phyloP scores from a whole-genome alignment of 2,888 invertebrate species.

The Lasioglossum villosulum region DNA sequence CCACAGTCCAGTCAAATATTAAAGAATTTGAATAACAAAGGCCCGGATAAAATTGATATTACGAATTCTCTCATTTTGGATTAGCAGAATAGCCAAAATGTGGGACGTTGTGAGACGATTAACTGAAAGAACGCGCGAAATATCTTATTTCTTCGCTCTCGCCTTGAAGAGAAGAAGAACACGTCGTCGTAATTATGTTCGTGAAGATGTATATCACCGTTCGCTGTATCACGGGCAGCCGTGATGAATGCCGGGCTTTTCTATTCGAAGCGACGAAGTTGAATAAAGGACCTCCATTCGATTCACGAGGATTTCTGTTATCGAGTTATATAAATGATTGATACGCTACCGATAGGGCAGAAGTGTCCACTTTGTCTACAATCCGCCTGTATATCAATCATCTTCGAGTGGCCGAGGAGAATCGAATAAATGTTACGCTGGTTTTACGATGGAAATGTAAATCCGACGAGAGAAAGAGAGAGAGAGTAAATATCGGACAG shows the following conservation, averaged over 20 bases:
- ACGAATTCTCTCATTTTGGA: not conserved
- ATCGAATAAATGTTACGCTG: conserved; percentile 25
- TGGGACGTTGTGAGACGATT: not conserved
- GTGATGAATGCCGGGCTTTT: conserved; percentile 12
- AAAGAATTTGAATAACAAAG: not conserved
- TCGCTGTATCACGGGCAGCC: not conserved
- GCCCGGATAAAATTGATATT: not conserved
- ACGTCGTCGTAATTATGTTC: not conserved
- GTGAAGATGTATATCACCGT: not conserved
- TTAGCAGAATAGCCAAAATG: not conserved
- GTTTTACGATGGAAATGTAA: not conserved
- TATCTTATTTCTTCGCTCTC: not conserved
- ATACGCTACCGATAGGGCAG: conserved; percentile 42
- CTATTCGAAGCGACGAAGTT: not conserved
- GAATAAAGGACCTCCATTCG: conserved; percentile 14
- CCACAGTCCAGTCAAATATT: not conserved
- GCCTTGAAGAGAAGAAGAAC: not conserved
- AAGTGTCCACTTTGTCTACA: conserved; percentile 45
- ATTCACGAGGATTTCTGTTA: conserved; percentile 20
- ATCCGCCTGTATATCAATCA: conserved; percentile 45
- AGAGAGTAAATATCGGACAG: not conserved
- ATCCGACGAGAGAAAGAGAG: conserved; percentile 1
- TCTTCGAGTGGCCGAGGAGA: conserved; percentile 8
- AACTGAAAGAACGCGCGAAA: not conserved
- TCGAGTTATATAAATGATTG: conserved; percentile 44